Evolutionary conservation across 23 tunicate species (phyloP).

Genomic region (Corella eumyota): DNA sequence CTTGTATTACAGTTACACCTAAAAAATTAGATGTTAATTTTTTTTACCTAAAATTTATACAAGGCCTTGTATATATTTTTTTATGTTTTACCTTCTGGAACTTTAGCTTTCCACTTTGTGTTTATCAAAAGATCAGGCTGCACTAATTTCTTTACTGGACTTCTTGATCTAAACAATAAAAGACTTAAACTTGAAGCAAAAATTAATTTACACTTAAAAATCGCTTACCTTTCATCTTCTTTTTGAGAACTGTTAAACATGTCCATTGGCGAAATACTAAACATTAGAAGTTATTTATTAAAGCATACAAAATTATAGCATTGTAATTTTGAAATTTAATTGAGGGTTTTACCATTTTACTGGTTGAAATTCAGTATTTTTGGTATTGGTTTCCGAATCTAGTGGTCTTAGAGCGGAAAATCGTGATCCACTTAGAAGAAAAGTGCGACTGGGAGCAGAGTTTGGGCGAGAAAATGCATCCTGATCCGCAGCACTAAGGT

Average conservation of each 20-base stretch:
- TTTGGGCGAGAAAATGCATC: conserved; percentile 59
- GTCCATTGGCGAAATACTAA: conserved; percentile 46
- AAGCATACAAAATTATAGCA: no score
- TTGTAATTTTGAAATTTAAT: no score
- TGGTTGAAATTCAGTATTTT: conserved; percentile 35
- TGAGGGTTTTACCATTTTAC: conserved; percentile 83
- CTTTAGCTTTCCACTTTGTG: no score
- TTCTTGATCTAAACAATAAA: no score
- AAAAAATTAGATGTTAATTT: no score
- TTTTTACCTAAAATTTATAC: no score
- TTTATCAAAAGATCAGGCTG: no score
- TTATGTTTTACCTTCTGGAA: no score
- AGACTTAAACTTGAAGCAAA: neutral
- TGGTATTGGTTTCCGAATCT: conserved; percentile 18
- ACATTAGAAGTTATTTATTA: no score
- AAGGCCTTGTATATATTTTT: no score
- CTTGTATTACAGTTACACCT: no score
- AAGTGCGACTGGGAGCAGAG: conserved; percentile 85
- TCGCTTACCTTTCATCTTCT: neutral
- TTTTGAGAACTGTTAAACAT: neutral
- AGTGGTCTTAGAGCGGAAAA: conserved; percentile 71
- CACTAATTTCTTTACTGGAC: no score
- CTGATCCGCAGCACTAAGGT: conserved; percentile 48
- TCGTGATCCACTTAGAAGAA: conserved; percentile 50
- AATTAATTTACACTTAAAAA: neutral